Conservation (phyloP, 2,888 invertebrate species). For the Andrena hattorfiana region DNA sequence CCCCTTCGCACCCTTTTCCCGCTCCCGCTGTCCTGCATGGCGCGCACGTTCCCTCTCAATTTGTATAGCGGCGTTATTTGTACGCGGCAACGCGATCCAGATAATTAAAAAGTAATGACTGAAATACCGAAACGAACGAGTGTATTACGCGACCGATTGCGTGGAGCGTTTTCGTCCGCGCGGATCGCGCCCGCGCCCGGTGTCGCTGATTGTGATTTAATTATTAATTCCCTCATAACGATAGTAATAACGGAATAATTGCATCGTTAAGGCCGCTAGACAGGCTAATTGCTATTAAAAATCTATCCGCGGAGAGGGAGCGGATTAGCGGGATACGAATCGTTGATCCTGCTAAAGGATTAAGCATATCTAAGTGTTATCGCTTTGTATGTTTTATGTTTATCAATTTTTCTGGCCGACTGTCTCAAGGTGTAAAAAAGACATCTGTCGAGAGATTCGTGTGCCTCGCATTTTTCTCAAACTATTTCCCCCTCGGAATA, state of each 20-base stretch:
- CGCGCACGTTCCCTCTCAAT: constrained; percentile 45
- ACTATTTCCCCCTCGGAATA: neutral
- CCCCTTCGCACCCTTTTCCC: constrained; percentile 1
- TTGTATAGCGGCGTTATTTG: constrained; percentile 58
- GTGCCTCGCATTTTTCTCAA: neutral
- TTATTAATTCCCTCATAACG: constrained; percentile 60
- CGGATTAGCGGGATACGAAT: neutral
- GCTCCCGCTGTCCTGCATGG: constrained; percentile 2
- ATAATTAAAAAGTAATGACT: constrained; percentile 70
- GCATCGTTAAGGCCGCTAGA: constrained; percentile 17
- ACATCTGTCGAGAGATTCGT: neutral
- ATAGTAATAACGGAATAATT: constrained; percentile 56
- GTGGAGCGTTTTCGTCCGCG: constrained; percentile 31
- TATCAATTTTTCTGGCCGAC: neutral
- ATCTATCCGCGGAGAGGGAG: constrained; percentile 13
- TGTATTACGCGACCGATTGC: constrained; percentile 40
- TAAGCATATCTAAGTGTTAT: neutral
- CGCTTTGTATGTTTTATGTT: neutral
- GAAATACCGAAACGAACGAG: constrained; percentile 55
- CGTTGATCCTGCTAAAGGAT: too few species aligned
- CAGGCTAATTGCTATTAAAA: constrained; percentile 59
- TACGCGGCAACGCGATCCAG: constrained; percentile 54
- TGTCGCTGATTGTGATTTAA: constrained; percentile 52
- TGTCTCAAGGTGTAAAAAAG: neutral
- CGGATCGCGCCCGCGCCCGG: constrained; percentile 6